Percentiles rank a stretch among this genome's conserved stretches.
Evolutionary conservation across 1,140 invertebrate genomes (phyloP).

Genomic region (Hormaphis cornu): DNA sequence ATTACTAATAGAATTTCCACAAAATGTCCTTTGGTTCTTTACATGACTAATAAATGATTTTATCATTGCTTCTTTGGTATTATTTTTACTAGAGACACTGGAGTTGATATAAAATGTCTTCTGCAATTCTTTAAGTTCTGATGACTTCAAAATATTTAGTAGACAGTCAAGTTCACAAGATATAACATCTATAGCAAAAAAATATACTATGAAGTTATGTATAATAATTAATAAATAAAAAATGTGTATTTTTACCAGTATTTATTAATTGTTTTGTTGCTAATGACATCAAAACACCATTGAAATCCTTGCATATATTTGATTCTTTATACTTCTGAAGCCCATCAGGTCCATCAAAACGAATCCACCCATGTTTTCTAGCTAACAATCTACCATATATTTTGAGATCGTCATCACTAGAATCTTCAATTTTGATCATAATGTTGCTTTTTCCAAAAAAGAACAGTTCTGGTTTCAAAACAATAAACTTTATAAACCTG

Average conservation of each 20-base stretch:
- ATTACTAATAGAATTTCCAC: background rate
- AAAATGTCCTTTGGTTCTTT: slow-evolving; percentile 6
- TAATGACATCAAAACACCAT: background rate
- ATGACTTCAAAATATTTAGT: slow-evolving; percentile 3
- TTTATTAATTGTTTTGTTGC: slow-evolving; percentile 13
- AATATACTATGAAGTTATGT: background rate
- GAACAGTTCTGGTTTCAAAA: background rate
- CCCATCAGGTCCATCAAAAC: background rate
- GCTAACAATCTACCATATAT: slow-evolving; percentile 6
- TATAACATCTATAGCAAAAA: slow-evolving; percentile 6
- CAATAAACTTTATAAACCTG: slow-evolving; percentile 4
- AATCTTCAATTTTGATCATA: background rate
- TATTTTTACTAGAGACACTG: background rate
- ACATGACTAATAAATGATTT: slow-evolving; percentile 2
- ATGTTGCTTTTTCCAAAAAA: background rate
- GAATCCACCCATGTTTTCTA: slow-evolving; percentile 29
- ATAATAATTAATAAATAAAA: background rate
- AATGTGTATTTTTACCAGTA: background rate
- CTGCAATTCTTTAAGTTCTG: slow-evolving; percentile 8
- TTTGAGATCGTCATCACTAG: slow-evolving; percentile 9
- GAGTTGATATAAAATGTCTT: slow-evolving; percentile 2
- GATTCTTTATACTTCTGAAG: background rate
- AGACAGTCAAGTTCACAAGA: slow-evolving; percentile 7
- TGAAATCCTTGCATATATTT: slow-evolving; percentile 7
- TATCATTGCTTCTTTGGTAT: background rate